A percentile compares a stretch with the other conserved stretches of the same genome.
These are phyloP conservation scores for Ciconia nigra DNA, from an alignment of 2,797 vertebrate genomes.

Conservation along the genomic window DNA sequence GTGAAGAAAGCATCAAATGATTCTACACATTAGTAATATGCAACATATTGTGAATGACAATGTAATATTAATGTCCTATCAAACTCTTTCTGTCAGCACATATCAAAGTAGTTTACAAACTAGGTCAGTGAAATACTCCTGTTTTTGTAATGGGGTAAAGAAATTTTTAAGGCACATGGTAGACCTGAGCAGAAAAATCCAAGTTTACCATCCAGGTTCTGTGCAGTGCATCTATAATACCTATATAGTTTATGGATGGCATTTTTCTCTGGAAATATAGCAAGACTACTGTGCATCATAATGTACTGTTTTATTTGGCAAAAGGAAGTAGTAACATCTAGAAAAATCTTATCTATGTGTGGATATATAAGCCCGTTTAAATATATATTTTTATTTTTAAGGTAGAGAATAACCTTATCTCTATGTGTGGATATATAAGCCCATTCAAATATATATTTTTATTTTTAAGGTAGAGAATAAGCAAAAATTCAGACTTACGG, in stretches of 20 bases:
- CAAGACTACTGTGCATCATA: neutral
- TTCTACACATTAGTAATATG: neutral
- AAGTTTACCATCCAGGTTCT: neutral
- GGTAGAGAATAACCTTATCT: neutral
- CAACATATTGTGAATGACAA: neutral
- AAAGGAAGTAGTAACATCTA: neutral
- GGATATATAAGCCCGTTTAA: neutral
- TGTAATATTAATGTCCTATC: neutral
- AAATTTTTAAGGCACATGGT: neutral
- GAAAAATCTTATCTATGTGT: neutral
- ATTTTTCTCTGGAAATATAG: neutral
- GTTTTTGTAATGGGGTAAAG: neutral
- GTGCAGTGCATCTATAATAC: neutral
- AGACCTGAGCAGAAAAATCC: neutral
- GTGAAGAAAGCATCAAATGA: neutral
- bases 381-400: neutral
- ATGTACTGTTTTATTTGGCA: neutral
- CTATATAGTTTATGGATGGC: neutral
- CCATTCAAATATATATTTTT: neutral
- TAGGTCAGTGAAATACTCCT: neutral
- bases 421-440: neutral
- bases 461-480: neutral
- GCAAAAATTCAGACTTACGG: slow-evolving; percentile 81
- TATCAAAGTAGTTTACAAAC: neutral
- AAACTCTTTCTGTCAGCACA: neutral